Percentiles rank a stretch among this genome's conserved stretches.
phyloP scores from a whole-genome alignment of 2,888 invertebrate species.

The Andrena camellia region DNA sequence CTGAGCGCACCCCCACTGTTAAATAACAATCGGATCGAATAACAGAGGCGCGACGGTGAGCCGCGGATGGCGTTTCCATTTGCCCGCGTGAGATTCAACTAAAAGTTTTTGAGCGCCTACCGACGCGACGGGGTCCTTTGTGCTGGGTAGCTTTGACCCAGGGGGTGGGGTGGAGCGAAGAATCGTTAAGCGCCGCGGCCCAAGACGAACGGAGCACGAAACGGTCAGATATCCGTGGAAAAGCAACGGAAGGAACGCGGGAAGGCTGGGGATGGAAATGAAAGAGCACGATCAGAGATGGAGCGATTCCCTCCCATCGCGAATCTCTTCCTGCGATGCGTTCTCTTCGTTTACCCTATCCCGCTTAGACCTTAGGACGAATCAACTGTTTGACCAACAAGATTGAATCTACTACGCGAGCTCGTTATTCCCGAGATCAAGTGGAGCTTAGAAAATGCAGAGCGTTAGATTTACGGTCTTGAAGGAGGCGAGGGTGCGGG shows the following conservation, averaged over 20 bases:
- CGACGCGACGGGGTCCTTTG: conserved; percentile 29
- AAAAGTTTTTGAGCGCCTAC: conserved; percentile 44
- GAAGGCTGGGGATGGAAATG: conserved; percentile 14
- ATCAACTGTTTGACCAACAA: neutral
- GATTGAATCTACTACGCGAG: neutral
- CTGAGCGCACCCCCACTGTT: neutral
- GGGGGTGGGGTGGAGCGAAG: conserved; percentile 23
- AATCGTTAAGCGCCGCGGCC: conserved; percentile 38
- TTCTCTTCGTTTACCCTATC: conserved; percentile 15
- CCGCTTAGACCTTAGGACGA: no score
- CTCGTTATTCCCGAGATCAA: neutral
- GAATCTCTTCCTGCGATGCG: neutral
- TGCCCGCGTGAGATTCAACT: conserved; percentile 33
- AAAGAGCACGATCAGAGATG: conserved; percentile 19
- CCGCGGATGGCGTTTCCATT: conserved; percentile 24
- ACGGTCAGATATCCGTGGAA: conserved; percentile 17
- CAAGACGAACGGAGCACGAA: neutral
- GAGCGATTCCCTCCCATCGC: neutral
- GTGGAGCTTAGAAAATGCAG: no score
- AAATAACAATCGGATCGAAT: conserved; percentile 19
- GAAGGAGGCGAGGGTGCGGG: no score
- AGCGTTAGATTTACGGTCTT: no score
- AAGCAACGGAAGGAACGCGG: conserved; percentile 11
- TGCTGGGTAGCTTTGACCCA: conserved; percentile 50
- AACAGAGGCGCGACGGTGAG: neutral